Conservation (phyloP, 2,888 invertebrate species). For the Phymatocera aterrima region DNA sequence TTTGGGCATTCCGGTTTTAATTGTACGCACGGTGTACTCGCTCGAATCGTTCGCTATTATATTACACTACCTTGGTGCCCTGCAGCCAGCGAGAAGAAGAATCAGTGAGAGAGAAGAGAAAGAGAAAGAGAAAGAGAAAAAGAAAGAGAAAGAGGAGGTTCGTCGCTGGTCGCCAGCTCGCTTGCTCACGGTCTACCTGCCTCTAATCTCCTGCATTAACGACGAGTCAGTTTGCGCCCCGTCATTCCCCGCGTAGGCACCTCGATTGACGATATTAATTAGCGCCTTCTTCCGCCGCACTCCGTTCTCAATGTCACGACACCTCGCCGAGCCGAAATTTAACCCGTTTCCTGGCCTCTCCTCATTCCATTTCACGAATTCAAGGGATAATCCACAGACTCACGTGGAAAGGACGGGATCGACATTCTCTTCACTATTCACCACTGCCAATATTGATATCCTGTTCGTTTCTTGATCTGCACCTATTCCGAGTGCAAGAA, state of each 20-base stretch:
- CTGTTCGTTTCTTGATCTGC: neutral
- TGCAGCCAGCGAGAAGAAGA: neutral
- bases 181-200: conserved; percentile 36
- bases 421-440: too few relatives aligned
- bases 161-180: neutral
- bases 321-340: neutral
- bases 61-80: neutral
- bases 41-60: conserved; percentile 14
- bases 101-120: neutral
- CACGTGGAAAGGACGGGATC: too few relatives aligned
- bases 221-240: conserved; percentile 34
- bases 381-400: too few relatives aligned
- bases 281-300: conserved; percentile 2
- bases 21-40: neutral
- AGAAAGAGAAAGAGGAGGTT: neutral
- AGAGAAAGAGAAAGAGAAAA: neutral
- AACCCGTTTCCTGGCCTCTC: neutral
- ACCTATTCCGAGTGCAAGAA: conserved; percentile 10
- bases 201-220: conserved; percentile 44
- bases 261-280: conserved; percentile 43
- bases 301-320: too few relatives aligned
- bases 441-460: conserved; percentile 1
- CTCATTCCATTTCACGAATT: too few relatives aligned
- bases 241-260: conserved; percentile 28
- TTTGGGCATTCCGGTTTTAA: too few relatives aligned